Conservation (phyloP, 2,888 invertebrate species). For the Amphipyra tragopoginis region DNA sequence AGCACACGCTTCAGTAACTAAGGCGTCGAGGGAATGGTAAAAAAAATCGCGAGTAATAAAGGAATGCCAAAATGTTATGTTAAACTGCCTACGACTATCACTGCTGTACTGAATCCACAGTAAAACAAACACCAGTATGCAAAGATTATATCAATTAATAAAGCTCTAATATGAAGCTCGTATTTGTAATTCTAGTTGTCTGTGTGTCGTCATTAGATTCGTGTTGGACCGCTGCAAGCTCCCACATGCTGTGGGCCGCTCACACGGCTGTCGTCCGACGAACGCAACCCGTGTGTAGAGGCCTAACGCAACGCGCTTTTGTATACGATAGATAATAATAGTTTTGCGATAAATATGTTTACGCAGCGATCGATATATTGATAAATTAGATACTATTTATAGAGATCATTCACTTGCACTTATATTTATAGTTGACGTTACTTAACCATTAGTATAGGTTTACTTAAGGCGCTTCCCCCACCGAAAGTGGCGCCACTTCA, state of each 20-base stretch:
- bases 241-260: slow-evolving; percentile 26
- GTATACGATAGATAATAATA: slow-evolving; percentile 63
- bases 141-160: slow-evolving; percentile 57
- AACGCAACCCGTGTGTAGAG: slow-evolving; percentile 6
- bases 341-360: slow-evolving; percentile 56
- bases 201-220: slow-evolving; percentile 55
- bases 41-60: slow-evolving; percentile 37
- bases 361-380: slow-evolving; percentile 48
- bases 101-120: slow-evolving; percentile 48
- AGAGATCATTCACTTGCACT: slow-evolving; percentile 46
- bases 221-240: slow-evolving; percentile 64
- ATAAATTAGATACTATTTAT: slow-evolving; percentile 46
- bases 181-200: slow-evolving; percentile 47
- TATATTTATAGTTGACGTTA: slow-evolving; percentile 59
- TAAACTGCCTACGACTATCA: slow-evolving; percentile 54
- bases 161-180: slow-evolving; percentile 44
- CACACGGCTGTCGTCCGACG: slow-evolving; percentile 1
- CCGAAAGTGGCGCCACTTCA: too few relatives aligned
- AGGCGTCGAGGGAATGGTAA: slow-evolving; percentile 38
- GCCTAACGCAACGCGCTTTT: slow-evolving; percentile 56
- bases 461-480: neutral
- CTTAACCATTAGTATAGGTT: slow-evolving; percentile 18
- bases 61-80: slow-evolving; percentile 51
- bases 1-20: slow-evolving; percentile 15
- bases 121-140: slow-evolving; percentile 41